A percentile compares a stretch with the other conserved stretches of the same genome.
phyloP scores from a whole-genome alignment of 2,113 vertebrate genomes.

The Peromyscus maniculatus region DNA sequence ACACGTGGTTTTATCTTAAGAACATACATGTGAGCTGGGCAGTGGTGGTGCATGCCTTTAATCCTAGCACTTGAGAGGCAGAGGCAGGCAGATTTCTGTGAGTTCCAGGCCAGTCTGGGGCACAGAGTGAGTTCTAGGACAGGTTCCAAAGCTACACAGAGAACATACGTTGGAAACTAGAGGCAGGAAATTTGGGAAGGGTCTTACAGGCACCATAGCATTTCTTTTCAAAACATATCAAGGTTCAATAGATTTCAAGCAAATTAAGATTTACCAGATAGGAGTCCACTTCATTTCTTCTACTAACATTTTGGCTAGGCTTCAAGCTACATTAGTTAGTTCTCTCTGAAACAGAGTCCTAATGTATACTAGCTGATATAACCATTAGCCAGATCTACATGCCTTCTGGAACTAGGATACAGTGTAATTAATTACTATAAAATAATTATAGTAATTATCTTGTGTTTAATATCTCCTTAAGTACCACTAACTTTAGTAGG shows the following conservation, averaged over 20 bases:
- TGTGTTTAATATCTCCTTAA: background rate
- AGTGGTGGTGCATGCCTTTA: too few species aligned
- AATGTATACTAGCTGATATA: background rate
- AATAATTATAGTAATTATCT: conserved; percentile 33
- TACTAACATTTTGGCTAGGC: background rate
- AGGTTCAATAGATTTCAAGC: background rate
- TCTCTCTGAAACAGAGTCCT: background rate
- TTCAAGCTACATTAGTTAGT: background rate
- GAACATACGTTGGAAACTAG: background rate
- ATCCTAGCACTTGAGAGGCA: too few species aligned
- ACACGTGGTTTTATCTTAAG: background rate
- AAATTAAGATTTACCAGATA: background rate
- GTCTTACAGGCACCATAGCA: background rate
- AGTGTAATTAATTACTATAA: conserved; percentile 29
- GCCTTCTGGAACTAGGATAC: background rate
- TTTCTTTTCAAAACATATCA: background rate
- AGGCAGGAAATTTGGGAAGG: background rate
- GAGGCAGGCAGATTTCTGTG: too few species aligned
- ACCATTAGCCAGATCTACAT: background rate
- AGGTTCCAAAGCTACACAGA: too few species aligned
- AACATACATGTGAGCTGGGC: background rate
- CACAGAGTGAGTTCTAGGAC: too few species aligned
- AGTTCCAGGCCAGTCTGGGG: too few species aligned
- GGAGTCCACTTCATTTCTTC: background rate
- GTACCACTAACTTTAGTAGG: background rate